These are phyloP conservation scores for Melanerpes formicivorus DNA, from an alignment of 2,113 vertebrate genomes.

Conservation along the genomic window DNA sequence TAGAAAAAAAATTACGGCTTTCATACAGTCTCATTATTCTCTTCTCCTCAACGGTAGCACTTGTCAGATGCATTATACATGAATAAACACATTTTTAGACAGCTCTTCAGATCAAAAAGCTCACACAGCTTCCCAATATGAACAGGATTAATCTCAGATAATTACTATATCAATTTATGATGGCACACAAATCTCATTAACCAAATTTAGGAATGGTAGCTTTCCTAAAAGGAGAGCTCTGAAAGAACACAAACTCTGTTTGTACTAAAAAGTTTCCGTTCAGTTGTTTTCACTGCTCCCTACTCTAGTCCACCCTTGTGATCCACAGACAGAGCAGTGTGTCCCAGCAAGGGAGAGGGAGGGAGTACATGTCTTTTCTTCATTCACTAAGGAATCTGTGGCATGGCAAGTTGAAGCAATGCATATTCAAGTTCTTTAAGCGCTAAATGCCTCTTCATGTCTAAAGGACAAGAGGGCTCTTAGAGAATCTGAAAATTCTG, in stretches of 20 bases:
- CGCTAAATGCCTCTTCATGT: constrained; percentile 17
- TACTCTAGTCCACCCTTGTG: not conserved
- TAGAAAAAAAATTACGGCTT: not conserved
- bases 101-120: constrained; percentile 72
- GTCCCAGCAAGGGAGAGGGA: not conserved
- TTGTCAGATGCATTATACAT: constrained; percentile 67
- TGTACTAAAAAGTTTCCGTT: constrained; percentile 8
- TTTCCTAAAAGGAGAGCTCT: constrained; percentile 16
- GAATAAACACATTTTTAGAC: constrained; percentile 71
- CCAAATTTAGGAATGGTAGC: constrained; percentile 33
- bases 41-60: constrained; percentile 48
- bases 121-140: constrained; percentile 70
- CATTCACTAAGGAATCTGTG: constrained; percentile 39
- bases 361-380: constrained; percentile 24
- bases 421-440: constrained; percentile 23
- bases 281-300: not conserved
- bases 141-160: constrained; percentile 70
- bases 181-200: constrained; percentile 71
- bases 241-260: not conserved
- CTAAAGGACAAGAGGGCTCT: constrained; percentile 40
- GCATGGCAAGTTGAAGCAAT: constrained; percentile 20
- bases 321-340: not conserved
- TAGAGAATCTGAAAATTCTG: constrained; percentile 27
- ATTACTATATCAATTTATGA: constrained; percentile 72
- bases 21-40: constrained; percentile 57